Evolutionary conservation across 1,140 invertebrate genomes (phyloP), one percentile per base, ranked within the genome.

Genomic region (Orchesella cincta): DNA sequence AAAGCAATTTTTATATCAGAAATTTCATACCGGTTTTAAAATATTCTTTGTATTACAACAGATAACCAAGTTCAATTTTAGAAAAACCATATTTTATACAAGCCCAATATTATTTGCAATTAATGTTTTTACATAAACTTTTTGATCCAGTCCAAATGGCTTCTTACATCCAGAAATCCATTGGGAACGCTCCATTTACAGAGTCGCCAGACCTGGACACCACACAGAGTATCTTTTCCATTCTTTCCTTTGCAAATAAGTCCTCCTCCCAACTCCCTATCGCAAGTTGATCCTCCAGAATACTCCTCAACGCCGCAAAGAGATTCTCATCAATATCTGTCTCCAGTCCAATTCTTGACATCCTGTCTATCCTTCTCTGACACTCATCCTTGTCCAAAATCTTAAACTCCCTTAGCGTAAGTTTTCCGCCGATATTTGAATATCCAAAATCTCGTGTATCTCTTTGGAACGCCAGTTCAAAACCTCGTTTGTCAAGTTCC

Each of bases 341-440:
- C 28, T 23, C 23, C 2, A 33, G 8, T 12, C 62, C 62, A 1
- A 31, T 8, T 31, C 12, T 5, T 2, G 1, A 12, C 26, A 67
- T 12, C 23, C 62, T 67, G 1, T 67, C 31, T 33, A 67, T 5
- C 12, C 62, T 29, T 31, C 8, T 67, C 23, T 14, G 26, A 33
- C 62, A 67, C 29, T 67, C 62, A 29, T 33, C 26, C 29, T 33
- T 8, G 2, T 12, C 31, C 31, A 67, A 31, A 67, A 67, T 67
- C 28, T 29, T 67, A 33, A 67, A 29, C 8, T 67, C n/a, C 23
- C 62, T 67, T 8, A 31, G 8, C 62, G 29, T 67, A 67, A 31
- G 31, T 33, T 67, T 67, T 57, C 54, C 54, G 5, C 54, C 54
- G 39, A 46, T 46, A n/a, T n/a, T n/a, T n/a, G n/a, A n/a, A n/a